Percentiles rank a stretch among this genome's conserved stretches.
These are phyloP conservation scores for Spodoptera exigua DNA, from an alignment of 2,888 invertebrate genomes.

Conservation along the genomic window DNA sequence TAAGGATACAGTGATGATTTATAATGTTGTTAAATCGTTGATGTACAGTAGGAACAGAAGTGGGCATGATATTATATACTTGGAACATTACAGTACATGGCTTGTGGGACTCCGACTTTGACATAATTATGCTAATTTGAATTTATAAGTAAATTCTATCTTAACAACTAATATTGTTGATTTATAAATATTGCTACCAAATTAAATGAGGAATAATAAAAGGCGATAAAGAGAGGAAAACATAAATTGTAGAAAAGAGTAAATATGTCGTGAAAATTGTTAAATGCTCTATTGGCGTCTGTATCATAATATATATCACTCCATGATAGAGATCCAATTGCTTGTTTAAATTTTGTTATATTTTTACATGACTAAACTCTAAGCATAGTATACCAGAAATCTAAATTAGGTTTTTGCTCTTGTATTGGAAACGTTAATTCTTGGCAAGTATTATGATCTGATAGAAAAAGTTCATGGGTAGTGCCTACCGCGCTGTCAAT, in stretches of 20 bases:
- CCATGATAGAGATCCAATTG: background rate
- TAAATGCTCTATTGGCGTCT: background rate
- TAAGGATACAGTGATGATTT: no score
- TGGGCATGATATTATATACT: no score
- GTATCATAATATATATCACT: background rate
- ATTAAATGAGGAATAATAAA: no score
- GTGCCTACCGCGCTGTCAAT: background rate
- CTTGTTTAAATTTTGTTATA: background rate
- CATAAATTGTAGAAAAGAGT: background rate
- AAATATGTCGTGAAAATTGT: background rate
- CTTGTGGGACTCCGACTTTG: no score
- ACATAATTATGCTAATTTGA: no score
- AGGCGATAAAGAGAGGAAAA: no score
- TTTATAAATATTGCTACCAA: no score
- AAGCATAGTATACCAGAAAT: background rate
- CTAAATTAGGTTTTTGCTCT: background rate
- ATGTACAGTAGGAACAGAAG: no score
- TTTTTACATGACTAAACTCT: background rate
- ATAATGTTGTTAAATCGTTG: no score
- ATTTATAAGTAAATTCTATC: no score
- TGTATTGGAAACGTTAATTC: background rate
- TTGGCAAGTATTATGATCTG: slow-evolving; percentile 7
- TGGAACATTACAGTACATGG: no score
- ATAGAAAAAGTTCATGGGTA: slow-evolving; percentile 5
- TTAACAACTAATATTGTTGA: no score